Base-by-base conservation (phyloP, 2,113 vertebrate species). In the Pogonocichla stellata region DNA sequence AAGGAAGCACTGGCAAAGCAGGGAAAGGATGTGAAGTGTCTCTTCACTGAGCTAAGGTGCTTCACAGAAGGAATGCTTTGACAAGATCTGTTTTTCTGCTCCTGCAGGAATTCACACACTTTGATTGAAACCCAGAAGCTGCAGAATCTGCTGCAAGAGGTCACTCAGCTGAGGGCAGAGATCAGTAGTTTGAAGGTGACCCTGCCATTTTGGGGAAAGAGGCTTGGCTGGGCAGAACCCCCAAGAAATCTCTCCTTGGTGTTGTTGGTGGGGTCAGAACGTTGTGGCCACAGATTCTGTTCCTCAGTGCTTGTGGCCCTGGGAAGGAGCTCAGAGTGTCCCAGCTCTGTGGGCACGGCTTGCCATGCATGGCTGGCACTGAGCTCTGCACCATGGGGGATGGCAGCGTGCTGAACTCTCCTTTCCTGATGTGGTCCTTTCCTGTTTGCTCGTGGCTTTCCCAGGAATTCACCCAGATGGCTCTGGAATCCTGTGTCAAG, bases 141-240 rank as follows among this genome's bases (percentile, higher is more conserved):
- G 40, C 45, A 71, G 45, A 34, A 48, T n/a, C 64, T 93, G 26
- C 23, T 50, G 57, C 70, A 77, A 33, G 51, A 77, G 40, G 10
- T 90, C 34, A 8, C 58, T 72, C 58, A 71, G 0, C 64, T 86
- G 40, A 50, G 15, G 40, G 20, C 1, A 0, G 70, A 72, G 34
- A 50, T 78, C 40, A 71, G 28, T 3, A 43, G 10, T 19, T 11
- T 33, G 28, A 66, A 93, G 77, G 87, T 93, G 78, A 78, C 13
- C 15, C 9, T 28, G 64, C 12, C 28, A 6, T 50, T 71, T 1
- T 54, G 40, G 33, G 70, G 18, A 22, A 33, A 33, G 34, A 67
- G 40, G 23, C 66, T 43, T 15, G 18, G 33, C n/a, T 65, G 78
- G 25, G 64, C n/a, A 78, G 47, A 54, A 16, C 6, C 14, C 34